Conservation (phyloP, 2,797 vertebrate species). For the Antrozous pallidus region DNA sequence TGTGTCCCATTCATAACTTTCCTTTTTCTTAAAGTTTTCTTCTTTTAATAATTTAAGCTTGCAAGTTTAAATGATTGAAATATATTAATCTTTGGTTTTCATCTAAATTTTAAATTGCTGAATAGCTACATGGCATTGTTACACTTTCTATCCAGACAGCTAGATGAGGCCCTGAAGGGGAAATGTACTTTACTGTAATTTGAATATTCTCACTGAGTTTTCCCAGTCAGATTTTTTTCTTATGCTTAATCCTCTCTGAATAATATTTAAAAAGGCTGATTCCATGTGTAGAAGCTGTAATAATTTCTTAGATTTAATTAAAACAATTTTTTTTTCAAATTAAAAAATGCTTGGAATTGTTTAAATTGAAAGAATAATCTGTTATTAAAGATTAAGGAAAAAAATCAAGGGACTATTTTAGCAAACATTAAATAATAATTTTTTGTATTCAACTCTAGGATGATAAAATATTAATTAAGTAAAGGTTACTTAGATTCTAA, state of each 20-base stretch:
- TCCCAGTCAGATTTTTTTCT: background rate
- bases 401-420: background rate
- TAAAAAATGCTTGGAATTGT: background rate
- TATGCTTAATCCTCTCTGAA: background rate
- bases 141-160: background rate
- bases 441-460: background rate
- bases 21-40: background rate
- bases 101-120: background rate
- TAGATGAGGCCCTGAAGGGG: background rate
- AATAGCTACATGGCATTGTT: background rate
- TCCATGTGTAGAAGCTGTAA: background rate
- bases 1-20: background rate
- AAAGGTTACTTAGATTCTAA: background rate
- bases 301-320: background rate
- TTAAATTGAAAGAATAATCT: background rate
- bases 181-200: background rate
- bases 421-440: background rate
- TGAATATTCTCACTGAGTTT: background rate
- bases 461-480: background rate
- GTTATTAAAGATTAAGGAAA: background rate
- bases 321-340: background rate
- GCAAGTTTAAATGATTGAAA: background rate
- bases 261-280: background rate
- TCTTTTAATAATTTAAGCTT: conserved; percentile 1
- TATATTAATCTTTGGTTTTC: background rate